A percentile compares a stretch with the other conserved stretches of the same genome.
These are phyloP conservation scores for Sebastes diaconus DNA, from an alignment of 2,797 vertebrate genomes.

Conservation along the genomic window DNA sequence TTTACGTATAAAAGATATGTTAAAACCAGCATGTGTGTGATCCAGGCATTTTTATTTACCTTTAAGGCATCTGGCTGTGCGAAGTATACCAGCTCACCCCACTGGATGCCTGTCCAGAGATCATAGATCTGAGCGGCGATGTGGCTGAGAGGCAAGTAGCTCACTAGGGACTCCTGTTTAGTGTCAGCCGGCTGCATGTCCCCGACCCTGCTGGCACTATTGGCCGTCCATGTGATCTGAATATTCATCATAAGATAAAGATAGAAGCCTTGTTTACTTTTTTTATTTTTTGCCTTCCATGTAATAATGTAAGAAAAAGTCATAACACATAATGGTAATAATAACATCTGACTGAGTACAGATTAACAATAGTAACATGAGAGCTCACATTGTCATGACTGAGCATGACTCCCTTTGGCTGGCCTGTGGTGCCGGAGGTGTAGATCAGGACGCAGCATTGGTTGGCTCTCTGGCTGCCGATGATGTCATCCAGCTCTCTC, in stretches of 20 bases:
- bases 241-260: conserved; percentile 2
- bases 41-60: conserved; percentile 68
- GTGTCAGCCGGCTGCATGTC: conserved; percentile 85
- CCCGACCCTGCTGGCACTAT: conserved; percentile 82
- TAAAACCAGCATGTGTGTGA: not conserved
- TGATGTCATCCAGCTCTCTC: conserved; percentile 80
- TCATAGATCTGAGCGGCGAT: conserved; percentile 91
- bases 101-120: conserved; percentile 89
- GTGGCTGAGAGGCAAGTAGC: conserved; percentile 91
- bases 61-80: conserved; percentile 90
- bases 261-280: not conserved
- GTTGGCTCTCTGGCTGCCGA: conserved; percentile 84
- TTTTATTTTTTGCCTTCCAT: not conserved
- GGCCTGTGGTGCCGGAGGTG: conserved; percentile 90
- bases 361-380: not conserved
- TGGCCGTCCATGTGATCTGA: conserved; percentile 91
- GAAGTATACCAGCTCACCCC: conserved; percentile 89
- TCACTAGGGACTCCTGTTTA: conserved; percentile 88
- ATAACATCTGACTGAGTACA: not conserved
- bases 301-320: not conserved
- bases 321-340: not conserved
- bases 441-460: conserved; percentile 90
- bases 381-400: conserved; percentile 89
- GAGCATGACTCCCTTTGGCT: conserved; percentile 91
- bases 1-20: no score